phyloP scores from a whole-genome alignment of 2,888 invertebrate species.

The Hirudinaria manillensis region DNA sequence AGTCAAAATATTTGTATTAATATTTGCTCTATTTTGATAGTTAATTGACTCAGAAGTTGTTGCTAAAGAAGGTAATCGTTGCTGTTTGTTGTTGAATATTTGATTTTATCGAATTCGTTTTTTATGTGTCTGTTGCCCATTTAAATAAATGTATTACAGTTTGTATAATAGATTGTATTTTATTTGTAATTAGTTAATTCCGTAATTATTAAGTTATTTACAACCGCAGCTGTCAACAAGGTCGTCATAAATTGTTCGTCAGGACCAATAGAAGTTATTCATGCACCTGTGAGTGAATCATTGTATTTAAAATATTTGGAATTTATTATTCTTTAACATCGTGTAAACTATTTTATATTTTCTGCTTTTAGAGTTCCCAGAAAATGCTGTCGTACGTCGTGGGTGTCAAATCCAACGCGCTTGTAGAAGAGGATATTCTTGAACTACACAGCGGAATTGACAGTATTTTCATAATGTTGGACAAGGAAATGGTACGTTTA shows the following conservation, averaged over 20 bases:
- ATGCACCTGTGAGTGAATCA: neutral
- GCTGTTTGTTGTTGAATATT: no score
- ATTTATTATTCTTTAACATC: neutral
- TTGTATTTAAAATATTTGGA: neutral
- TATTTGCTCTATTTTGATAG: neutral
- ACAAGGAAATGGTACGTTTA: neutral
- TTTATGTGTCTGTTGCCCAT: no score
- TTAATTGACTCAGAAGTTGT: neutral
- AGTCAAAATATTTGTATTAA: neutral
- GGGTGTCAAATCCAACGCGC: neutral
- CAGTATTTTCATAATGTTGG: neutral
- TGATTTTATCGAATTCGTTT: no score
- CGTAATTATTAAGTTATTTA: neutral
- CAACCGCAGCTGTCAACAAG: neutral
- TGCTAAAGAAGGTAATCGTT: neutral
- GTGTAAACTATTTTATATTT: neutral
- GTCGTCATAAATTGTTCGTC: neutral
- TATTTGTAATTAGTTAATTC: neutral
- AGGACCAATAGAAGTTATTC: neutral
- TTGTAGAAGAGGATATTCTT: neutral
- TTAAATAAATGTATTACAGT: no score
- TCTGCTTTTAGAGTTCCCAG: neutral
- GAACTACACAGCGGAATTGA: neutral
- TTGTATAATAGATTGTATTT: no score
- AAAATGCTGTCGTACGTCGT: neutral